Evolutionary conservation across 2,113 vertebrate species (phyloP).

Genomic region (Oenanthe melanoleuca): DNA sequence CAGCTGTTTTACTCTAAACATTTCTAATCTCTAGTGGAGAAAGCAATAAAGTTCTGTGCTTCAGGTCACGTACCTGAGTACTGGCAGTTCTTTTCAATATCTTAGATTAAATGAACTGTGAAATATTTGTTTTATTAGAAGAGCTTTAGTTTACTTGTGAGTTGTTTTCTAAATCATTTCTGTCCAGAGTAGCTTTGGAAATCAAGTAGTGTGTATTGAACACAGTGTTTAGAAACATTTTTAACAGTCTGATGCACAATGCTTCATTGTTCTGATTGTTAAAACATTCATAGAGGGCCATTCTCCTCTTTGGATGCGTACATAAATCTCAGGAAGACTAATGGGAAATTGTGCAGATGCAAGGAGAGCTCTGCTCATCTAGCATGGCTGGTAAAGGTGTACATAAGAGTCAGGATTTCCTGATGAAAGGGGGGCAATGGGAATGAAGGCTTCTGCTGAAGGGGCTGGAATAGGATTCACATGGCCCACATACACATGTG

Average conservation of each 20-base stretch:
- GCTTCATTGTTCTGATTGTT: conserved; percentile 8
- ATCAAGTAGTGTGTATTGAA: background rate
- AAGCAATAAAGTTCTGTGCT: conserved; percentile 68
- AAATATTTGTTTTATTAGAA: conserved; percentile 80
- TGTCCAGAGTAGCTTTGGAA: conserved; percentile 53
- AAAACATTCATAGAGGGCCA: background rate
- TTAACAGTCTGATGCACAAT: conserved; percentile 29
- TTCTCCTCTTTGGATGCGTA: conserved; percentile 4
- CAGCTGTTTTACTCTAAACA: conserved; percentile 61
- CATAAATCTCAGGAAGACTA: conserved; percentile 22
- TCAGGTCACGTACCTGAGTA: conserved; percentile 73
- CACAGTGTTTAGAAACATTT: conserved; percentile 31
- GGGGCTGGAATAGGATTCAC: background rate
- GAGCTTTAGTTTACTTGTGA: conserved; percentile 73
- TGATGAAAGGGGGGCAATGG: background rate
- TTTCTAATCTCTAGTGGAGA: conserved; percentile 51
- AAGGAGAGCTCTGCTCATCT: background rate
- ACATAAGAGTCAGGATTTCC: background rate
- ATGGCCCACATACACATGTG: background rate
- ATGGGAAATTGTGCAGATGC: background rate
- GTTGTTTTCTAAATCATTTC: conserved; percentile 66
- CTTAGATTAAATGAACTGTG: conserved; percentile 80
- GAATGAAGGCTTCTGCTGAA: background rate
- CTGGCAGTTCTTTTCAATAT: conserved; percentile 78
- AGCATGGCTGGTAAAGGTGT: background rate